These are phyloP conservation scores for Empis livida DNA, from an alignment of 2,888 invertebrate species.

Conservation along the genomic window DNA sequence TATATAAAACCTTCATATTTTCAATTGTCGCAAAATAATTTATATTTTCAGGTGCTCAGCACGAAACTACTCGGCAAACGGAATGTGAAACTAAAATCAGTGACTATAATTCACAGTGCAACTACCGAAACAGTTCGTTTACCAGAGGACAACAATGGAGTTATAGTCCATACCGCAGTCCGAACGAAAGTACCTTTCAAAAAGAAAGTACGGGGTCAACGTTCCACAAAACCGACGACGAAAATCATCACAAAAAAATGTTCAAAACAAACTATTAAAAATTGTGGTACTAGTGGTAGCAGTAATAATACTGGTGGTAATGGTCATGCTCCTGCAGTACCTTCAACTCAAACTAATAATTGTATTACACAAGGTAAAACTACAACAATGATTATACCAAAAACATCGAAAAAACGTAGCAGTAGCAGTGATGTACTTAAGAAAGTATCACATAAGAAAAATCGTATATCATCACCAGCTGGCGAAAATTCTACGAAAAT, in stretches of 20 bases:
- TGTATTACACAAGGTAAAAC: conserved; percentile 10
- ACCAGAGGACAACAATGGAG: conserved; percentile 60
- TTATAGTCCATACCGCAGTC: conserved; percentile 74
- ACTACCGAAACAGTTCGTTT: conserved; percentile 78
- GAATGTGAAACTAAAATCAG: conserved; percentile 69
- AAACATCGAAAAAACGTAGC: background rate
- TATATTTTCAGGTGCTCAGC: conserved; percentile 53
- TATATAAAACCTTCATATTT: too few species aligned
- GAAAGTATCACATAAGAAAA: conserved; percentile 35
- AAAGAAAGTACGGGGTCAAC: conserved; percentile 53
- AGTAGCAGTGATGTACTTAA: conserved; percentile 22
- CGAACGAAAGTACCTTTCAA: conserved; percentile 78
- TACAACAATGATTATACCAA: conserved; percentile 1
- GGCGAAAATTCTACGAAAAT: conserved; percentile 24
- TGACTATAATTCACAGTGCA: conserved; percentile 82
- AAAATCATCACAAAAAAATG: conserved; percentile 33
- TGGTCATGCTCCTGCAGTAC: background rate
- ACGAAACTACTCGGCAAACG: conserved; percentile 69
- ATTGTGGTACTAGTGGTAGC: conserved; percentile 24
- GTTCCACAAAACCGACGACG: conserved; percentile 17
- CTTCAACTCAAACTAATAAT: conserved; percentile 12
- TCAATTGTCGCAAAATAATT: too few species aligned
- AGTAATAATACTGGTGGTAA: background rate
- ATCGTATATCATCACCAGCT: conserved; percentile 33
- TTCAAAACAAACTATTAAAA: conserved; percentile 24